These are phyloP conservation scores for Diabrotica virgifera DNA, from an alignment of 1,140 invertebrate genomes.

Conservation along the genomic window DNA sequence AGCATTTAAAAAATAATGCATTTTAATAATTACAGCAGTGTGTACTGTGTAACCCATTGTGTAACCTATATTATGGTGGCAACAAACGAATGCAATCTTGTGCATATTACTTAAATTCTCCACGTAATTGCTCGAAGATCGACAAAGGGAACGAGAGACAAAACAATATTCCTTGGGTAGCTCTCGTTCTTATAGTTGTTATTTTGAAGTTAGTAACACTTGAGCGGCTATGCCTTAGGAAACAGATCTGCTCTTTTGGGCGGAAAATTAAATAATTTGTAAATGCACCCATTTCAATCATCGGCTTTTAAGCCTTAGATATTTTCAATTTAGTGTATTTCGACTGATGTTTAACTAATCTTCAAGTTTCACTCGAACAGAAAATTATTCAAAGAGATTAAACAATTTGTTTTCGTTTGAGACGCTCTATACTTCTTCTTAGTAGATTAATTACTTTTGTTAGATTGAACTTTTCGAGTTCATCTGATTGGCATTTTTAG, in stretches of 20 bases:
- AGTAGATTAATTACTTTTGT: slow-evolving; percentile 1
- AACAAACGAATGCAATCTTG: too few species aligned
- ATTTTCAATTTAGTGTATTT: slow-evolving; percentile 22
- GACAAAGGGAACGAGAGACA: not conserved
- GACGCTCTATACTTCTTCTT: slow-evolving; percentile 4
- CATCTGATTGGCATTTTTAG: too few species aligned
- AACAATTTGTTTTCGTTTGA: slow-evolving; percentile 13
- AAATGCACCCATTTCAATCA: slow-evolving; percentile 37
- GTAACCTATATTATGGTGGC: too few species aligned
- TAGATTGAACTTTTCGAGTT: slow-evolving; percentile 1
- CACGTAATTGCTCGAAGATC: not conserved
- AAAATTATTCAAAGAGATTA: slow-evolving; percentile 15
- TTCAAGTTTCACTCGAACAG: slow-evolving; percentile 12
- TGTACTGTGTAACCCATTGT: too few species aligned
- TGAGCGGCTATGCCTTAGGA: slow-evolving; percentile 39
- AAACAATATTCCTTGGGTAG: slow-evolving; percentile 1
- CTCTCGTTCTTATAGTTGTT: slow-evolving; percentile 27
- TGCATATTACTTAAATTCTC: not conserved
- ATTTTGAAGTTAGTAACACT: slow-evolving; percentile 39
- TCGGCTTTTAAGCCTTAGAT: slow-evolving; percentile 12
- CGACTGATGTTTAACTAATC: slow-evolving; percentile 21
- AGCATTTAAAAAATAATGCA: too few species aligned
- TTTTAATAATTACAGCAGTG: too few species aligned
- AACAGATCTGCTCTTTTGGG: slow-evolving; percentile 43
- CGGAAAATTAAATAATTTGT: slow-evolving; percentile 47